Conservation (phyloP, 2,888 invertebrate species). For the Dendrolimus pini region DNA sequence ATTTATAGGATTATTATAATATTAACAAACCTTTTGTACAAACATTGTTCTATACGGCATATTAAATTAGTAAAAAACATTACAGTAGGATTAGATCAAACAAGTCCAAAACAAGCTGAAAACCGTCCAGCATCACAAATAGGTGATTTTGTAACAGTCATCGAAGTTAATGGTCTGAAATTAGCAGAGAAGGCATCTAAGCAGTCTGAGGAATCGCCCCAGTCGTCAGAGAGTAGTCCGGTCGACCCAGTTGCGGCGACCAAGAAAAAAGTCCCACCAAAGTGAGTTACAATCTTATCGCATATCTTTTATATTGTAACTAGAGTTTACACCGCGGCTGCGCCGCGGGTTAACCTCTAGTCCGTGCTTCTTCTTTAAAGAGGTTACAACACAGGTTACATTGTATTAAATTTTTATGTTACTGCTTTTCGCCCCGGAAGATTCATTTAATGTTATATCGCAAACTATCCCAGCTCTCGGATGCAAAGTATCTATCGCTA, state of each 20-base stretch:
- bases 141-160: conserved; percentile 89
- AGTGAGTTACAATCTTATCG: conserved; percentile 48
- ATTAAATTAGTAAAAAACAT: conserved; percentile 12
- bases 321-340: too few relatives aligned
- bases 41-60: too few relatives aligned
- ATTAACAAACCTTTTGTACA: too few relatives aligned
- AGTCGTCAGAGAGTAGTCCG: conserved; percentile 72
- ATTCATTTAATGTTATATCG: too few relatives aligned
- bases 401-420: too few relatives aligned
- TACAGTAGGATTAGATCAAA: conserved; percentile 53
- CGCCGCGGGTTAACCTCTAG: too few relatives aligned
- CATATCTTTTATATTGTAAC: not conserved
- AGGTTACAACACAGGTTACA: too few relatives aligned
- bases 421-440: too few relatives aligned
- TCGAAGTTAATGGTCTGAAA: conserved; percentile 90
- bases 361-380: too few relatives aligned
- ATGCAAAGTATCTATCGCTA: too few relatives aligned
- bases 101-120: conserved; percentile 59
- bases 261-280: conserved; percentile 81
- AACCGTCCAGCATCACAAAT: conserved; percentile 72
- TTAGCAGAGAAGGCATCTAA: conserved; percentile 65
- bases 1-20: too few relatives aligned
- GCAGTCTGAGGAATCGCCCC: conserved; percentile 56
- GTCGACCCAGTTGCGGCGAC: conserved; percentile 72
- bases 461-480: too few relatives aligned